phyloP scores from a whole-genome alignment of 2,797 vertebrate genomes.

The Aplochiton taeniatus region DNA sequence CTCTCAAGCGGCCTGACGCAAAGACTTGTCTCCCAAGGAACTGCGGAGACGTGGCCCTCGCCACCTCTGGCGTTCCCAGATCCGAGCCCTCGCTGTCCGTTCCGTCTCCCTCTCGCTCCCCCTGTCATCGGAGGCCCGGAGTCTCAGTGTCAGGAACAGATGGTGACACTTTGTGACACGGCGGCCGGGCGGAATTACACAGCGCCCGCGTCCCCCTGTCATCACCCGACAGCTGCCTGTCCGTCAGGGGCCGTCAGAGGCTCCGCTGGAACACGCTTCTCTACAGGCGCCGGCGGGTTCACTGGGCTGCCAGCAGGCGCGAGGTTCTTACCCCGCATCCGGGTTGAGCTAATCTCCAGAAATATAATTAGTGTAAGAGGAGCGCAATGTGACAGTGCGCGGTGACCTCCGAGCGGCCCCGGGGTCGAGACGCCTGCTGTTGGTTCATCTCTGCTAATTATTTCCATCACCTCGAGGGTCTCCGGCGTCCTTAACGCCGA shows the following conservation, averaged over 20 bases:
- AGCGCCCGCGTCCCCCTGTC: constrained; percentile 85
- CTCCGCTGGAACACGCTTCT: constrained; percentile 56
- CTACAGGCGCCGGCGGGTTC: constrained; percentile 45
- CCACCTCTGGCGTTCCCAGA: constrained; percentile 54
- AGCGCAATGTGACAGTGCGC: constrained; percentile 35
- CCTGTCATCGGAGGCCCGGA: constrained; percentile 42
- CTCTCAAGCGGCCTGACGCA: constrained; percentile 59
- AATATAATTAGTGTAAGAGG: constrained; percentile 48
- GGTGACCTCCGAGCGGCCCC: constrained; percentile 51
- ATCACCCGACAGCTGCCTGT: constrained; percentile 79
- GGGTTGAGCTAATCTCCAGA: constrained; percentile 33
- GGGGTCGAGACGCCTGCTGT: constrained; percentile 31
- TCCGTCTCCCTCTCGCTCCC: constrained; percentile 4
- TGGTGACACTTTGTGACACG: constrained; percentile 92
- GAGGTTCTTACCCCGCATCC: constrained; percentile 48
- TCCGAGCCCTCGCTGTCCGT: constrained; percentile 50
- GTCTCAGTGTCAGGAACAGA: constrained; percentile 85
- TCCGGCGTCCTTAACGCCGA: constrained; percentile 1
- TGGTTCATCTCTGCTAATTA: constrained; percentile 44
- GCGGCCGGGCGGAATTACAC: constrained; percentile 89
- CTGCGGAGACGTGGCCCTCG: constrained; percentile 59
- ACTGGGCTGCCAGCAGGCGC: constrained; percentile 32
- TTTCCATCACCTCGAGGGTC: constrained; percentile 35
- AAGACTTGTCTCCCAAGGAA: constrained; percentile 46
- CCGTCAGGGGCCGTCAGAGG: constrained; percentile 75